Evolutionary conservation across 2,113 vertebrate species (phyloP).

Genomic region (Mastomys coucha): DNA sequence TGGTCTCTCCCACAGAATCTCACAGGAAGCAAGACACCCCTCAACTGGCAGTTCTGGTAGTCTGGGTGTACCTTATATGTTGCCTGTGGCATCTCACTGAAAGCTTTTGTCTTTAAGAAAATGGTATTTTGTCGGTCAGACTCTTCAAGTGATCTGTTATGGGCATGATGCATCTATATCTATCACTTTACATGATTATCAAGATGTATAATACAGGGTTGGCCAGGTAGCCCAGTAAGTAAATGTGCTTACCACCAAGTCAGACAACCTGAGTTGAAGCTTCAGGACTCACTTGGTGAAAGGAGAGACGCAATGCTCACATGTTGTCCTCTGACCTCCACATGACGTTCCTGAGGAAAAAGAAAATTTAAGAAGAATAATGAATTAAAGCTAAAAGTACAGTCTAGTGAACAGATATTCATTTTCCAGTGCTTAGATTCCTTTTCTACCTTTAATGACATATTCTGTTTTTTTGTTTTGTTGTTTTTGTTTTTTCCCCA

Average conservation of each 20-base stretch:
- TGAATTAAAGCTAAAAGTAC: not conserved
- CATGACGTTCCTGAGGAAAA: not conserved
- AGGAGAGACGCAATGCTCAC: not conserved
- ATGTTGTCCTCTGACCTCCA: not conserved
- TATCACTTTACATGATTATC: not conserved
- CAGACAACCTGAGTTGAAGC: not conserved
- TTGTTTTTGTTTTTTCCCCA: constrained; percentile 69
- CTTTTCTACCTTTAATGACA: not conserved
- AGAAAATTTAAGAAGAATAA: not conserved
- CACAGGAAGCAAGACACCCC: not conserved
- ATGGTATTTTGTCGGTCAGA: not conserved
- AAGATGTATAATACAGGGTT: not conserved
- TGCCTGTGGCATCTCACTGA: not conserved
- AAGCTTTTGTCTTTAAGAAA: not conserved
- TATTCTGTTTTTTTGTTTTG: not conserved
- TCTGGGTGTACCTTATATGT: not conserved
- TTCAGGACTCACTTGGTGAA: not conserved
- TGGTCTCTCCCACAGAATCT: not conserved
- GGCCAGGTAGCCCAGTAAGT: not conserved
- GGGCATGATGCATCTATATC: too few relatives aligned
- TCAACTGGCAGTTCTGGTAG: not conserved
- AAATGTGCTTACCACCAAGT: not conserved
- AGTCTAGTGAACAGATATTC: not conserved
- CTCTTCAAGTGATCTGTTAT: not conserved
- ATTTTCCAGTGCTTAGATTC: not conserved